phyloP scores from a whole-genome alignment of 2,797 vertebrate species.

The Oophaga sylvatica region DNA sequence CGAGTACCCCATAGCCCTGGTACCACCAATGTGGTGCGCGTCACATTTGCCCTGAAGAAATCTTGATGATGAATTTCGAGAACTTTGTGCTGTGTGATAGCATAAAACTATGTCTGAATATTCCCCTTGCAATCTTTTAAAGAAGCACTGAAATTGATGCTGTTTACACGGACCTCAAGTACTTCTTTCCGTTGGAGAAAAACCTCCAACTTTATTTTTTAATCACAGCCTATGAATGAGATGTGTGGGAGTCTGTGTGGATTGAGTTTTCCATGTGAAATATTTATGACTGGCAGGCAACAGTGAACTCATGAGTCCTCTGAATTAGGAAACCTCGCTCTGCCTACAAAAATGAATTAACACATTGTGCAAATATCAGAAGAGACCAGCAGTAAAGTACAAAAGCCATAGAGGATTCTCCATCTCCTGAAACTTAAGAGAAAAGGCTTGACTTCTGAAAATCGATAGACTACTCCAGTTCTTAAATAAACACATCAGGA shows the following conservation, averaged over 20 bases:
- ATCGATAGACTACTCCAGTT: slow-evolving; percentile 40
- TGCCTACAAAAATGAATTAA: slow-evolving; percentile 44
- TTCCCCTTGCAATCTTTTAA: slow-evolving; percentile 47
- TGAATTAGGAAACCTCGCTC: slow-evolving; percentile 32
- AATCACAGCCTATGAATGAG: slow-evolving; percentile 29
- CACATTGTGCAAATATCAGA: slow-evolving; percentile 27
- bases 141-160: slow-evolving; percentile 41
- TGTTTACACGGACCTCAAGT: slow-evolving; percentile 35
- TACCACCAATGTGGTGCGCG: too few species aligned
- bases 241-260: slow-evolving; percentile 36
- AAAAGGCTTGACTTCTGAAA: slow-evolving; percentile 13
- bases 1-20: too few species aligned
- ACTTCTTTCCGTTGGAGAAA: background rate
- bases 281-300: slow-evolving; percentile 42
- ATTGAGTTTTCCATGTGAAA: slow-evolving; percentile 52
- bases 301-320: slow-evolving; percentile 6
- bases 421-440: background rate
- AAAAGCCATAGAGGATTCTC: slow-evolving; percentile 9
- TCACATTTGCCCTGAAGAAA: slow-evolving; percentile 30
- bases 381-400: slow-evolving; percentile 1
- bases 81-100: background rate
- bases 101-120: slow-evolving; percentile 22
- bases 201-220: slow-evolving; percentile 38
- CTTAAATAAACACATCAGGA: slow-evolving; percentile 23
- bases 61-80: slow-evolving; percentile 15